These are phyloP conservation scores for Nycteola revayana DNA, from an alignment of 2,888 invertebrate species.

Conservation along the genomic window DNA sequence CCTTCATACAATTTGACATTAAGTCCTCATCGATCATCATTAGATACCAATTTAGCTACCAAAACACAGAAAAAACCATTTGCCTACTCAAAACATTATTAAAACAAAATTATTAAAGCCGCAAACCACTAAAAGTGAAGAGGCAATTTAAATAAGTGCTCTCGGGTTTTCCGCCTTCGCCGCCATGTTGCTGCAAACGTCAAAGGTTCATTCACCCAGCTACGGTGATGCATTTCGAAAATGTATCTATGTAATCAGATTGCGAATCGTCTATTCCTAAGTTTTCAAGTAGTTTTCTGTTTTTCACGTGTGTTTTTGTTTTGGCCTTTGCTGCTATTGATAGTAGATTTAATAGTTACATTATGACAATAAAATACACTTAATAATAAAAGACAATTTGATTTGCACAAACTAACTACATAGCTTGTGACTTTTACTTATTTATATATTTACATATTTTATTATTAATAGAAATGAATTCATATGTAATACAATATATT, in stretches of 20 bases:
- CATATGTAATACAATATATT: too few relatives aligned
- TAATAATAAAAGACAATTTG: too few relatives aligned
- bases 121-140: constrained; percentile 40
- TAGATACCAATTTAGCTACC: constrained; percentile 9
- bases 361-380: too few relatives aligned
- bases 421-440: too few relatives aligned
- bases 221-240: constrained; percentile 32
- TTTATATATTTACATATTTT: too few relatives aligned
- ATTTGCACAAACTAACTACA: too few relatives aligned
- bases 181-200: constrained; percentile 54
- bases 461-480: too few relatives aligned
- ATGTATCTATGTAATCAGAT: constrained; percentile 24
- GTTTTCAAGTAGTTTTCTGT: too few relatives aligned
- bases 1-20: background rate
- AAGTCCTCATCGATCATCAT: constrained; percentile 6
- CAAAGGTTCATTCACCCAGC: constrained; percentile 46
- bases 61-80: constrained; percentile 13
- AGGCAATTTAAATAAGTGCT: constrained; percentile 65
- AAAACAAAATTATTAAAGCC: constrained; percentile 24
- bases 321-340: too few relatives aligned
- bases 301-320: too few relatives aligned
- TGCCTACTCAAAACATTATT: constrained; percentile 11
- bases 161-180: constrained; percentile 58
- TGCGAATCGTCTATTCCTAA: constrained; percentile 7
- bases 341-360: too few relatives aligned